phyloP scores from a whole-genome alignment of 1,140 invertebrate genomes.

The Euura saliciscinereae region DNA sequence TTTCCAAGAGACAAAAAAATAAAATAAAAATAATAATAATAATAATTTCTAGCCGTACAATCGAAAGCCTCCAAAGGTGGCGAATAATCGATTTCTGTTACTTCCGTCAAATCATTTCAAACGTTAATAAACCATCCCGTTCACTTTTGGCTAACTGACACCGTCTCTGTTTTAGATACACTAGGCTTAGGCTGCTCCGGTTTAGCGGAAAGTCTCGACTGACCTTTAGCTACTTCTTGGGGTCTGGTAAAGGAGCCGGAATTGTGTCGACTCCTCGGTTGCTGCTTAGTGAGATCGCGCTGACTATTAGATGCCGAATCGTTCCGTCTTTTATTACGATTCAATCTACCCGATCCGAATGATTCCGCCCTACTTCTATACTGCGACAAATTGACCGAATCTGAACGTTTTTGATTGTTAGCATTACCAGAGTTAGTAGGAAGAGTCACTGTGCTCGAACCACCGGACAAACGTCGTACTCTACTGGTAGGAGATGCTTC shows the following conservation, averaged over 20 bases:
- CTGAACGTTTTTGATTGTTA: conserved; percentile 32
- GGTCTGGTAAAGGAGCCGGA: conserved; percentile 42
- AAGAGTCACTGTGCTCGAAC: conserved; percentile 47
- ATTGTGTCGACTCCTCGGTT: conserved; percentile 41
- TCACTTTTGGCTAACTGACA: conserved; percentile 23
- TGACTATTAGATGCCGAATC: conserved; percentile 31
- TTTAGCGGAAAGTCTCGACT: conserved; percentile 21
- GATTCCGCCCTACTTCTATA: conserved; percentile 49
- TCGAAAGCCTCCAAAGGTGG: too few relatives aligned
- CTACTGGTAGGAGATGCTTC: conserved; percentile 42
- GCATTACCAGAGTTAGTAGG: conserved; percentile 32
- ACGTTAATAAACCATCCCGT: not conserved
- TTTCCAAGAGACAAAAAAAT: not conserved
- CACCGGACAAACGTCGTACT: conserved; percentile 51
- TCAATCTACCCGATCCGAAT: conserved; percentile 51
- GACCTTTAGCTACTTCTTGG: conserved; percentile 37
- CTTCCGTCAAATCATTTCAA: too few relatives aligned
- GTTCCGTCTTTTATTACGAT: conserved; percentile 35
- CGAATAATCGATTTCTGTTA: too few relatives aligned
- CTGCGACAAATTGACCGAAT: conserved; percentile 41
- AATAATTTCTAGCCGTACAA: not conserved
- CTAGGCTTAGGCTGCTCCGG: conserved; percentile 26
- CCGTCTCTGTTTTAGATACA: conserved; percentile 17
- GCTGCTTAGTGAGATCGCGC: conserved; percentile 37
- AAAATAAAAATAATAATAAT: not conserved